Base-by-base conservation (phyloP, 2,888 invertebrate species). In the Phengaris alcon region DNA sequence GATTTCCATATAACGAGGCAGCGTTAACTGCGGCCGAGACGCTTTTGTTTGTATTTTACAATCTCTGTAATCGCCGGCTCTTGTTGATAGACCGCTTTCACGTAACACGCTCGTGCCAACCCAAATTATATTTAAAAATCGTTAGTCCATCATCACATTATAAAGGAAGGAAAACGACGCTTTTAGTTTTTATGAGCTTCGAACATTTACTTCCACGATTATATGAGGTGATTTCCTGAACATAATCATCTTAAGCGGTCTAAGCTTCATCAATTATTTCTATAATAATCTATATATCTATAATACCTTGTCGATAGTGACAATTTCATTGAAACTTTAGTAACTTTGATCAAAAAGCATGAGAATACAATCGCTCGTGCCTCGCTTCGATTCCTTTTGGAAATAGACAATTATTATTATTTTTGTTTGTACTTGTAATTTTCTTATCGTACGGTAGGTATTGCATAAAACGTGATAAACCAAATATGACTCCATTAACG, bases 121-220 rank as follows among this genome's bases (percentile, higher is more conserved):
- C 70, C 57, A 57, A 78, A 77, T 78, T 80, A 84, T 83, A 85
- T 83, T 84, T 84, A 77, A 69, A 69, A 69, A 22, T 35, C 54
- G 54, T 64, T 68, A 55, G 55, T 64, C 74, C 15, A 44, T 52
- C 68, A 44, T n/a, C 52, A 74, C 72, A 74, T 64, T 64, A 59
- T 52, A 35, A 74, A 59, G 74, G 74, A 59, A 59, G 48, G 48
- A 70, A 70, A 51, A 35, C 22, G 48, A 48, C 35, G 48, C 64
- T 64, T 74, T 64, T 13, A 74, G 59, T 74, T 74, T 74, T 74
- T 51, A 59, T 51, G 64, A 64, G 35, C 35, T 3, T 44, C 35
- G 64, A 64, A 44, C 12, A 15, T 15, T 64, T 44, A 64, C 64
- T 64, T 64, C 64, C 64, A 7, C 64, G 13, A 64, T 55, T 55